These are phyloP conservation scores for Mactra quadrangularis DNA, from an alignment of 1,140 invertebrate species.

Conservation along the genomic window DNA sequence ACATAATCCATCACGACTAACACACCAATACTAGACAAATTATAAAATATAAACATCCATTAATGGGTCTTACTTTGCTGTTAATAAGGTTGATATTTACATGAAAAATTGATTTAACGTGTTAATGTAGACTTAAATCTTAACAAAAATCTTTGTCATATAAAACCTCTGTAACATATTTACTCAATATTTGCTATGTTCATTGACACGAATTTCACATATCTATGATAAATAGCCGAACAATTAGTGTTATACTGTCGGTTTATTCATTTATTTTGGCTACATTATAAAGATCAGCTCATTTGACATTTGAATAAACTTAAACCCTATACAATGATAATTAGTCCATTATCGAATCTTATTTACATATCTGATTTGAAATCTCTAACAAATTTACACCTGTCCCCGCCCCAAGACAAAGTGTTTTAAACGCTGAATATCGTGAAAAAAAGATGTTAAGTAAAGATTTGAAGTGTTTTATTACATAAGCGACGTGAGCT, in stretches of 20 bases:
- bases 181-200: not conserved
- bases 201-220: not conserved
- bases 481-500: not conserved
- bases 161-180: no score
- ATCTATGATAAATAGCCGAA: not conserved
- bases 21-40: not conserved
- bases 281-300: not conserved
- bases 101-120: no score
- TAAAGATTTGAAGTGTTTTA: not conserved
- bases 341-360: conserved; percentile 19
- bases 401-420: not conserved
- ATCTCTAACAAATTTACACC: conserved; percentile 6
- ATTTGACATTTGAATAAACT: not conserved
- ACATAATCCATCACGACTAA: no score
- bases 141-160: no score
- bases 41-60: no score
- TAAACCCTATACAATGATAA: not conserved
- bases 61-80: no score
- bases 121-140: no score
- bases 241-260: not conserved
- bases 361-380: conserved; percentile 20
- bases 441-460: not conserved
- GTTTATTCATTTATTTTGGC: not conserved
- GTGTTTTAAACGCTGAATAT: not conserved
- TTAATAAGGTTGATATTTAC: no score